Base-by-base conservation (phyloP, 1,140 invertebrate species). In the Anagrus nilaparvatae region DNA sequence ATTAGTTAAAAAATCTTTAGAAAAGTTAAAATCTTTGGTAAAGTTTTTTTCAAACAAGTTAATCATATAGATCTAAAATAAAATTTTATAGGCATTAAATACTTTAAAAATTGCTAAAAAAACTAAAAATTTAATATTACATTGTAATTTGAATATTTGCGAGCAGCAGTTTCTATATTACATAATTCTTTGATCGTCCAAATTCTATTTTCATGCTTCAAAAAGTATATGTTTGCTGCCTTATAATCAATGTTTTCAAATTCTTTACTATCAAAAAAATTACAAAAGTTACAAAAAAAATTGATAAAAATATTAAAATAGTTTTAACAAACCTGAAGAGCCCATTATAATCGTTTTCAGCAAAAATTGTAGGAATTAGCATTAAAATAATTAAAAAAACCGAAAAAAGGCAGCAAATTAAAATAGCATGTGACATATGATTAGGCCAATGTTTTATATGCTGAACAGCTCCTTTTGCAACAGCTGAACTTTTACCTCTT, bases 121-220 rank as follows among this genome's bases (percentile, higher is more conserved):
- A 31, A 40, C 21, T 30, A 19, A 3, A 8, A n/a, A 25, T 10
- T 13, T 18, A 16, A 27, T 37, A 37, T 29, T 58, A 62, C 60
- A 18, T 55, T 55, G 10, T 51, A 40, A n/a, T 56, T 47, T 0
- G 57, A 53, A 49, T 55, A 47, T 8, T 45, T 33, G 7, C 50
- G 49, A 1, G 59, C 57, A 0, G 58, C 50, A 12, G 54, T 50
- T 31, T 63, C 61, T 4, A 63, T 50, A 24, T 47, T 46, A 18
- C 61, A 63, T 6, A 59, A 45, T 27, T 62, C 59, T 27, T 39
- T 44, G 5, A 16, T 38, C 1, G 53, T 52, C 61, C 61, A 63
- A 7, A 43, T 39, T 2, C 50, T 49, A 33, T 54, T 49, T 13
- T 40, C 53, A 37, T 59, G 45, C 30, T 59, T 63, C 3, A 63